phyloP scores from a whole-genome alignment of 1,140 invertebrate genomes.

The Brachionus koreanus region DNA sequence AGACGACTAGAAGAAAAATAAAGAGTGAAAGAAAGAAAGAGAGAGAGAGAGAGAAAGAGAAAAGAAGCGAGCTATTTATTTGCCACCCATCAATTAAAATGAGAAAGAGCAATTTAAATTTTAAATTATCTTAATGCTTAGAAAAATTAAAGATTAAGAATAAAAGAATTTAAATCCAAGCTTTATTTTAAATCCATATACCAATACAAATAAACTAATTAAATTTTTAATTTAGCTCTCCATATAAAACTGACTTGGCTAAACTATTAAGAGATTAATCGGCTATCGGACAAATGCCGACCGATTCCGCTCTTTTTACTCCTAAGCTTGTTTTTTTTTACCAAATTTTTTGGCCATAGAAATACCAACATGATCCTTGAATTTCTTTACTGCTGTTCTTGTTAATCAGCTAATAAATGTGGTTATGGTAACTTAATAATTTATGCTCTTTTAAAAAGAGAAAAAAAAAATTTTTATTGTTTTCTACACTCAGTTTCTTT shows the following conservation, averaged over 20 bases:
- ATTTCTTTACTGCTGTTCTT: not conserved
- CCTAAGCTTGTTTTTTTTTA: too few relatives aligned
- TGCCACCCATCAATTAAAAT: not conserved
- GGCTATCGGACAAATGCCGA: not conserved
- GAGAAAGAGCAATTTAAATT: not conserved
- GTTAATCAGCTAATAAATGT: not conserved
- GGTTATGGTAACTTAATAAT: slow-evolving; percentile 32
- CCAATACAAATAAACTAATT: not conserved
- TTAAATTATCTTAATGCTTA: not conserved
- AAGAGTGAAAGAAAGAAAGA: not conserved
- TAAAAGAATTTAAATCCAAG: not conserved
- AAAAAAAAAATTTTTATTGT: not conserved
- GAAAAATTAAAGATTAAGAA: not conserved
- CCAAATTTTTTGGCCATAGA: too few relatives aligned
- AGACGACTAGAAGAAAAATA: not conserved
- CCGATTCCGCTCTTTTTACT: too few relatives aligned
- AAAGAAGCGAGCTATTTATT: not conserved
- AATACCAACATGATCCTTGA: not conserved
- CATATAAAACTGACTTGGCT: not conserved
- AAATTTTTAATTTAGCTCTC: not conserved
- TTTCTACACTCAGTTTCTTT: not conserved
- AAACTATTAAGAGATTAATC: not conserved
- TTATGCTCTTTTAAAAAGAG: not conserved
- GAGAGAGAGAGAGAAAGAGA: not conserved
- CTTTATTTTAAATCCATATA: not conserved